A percentile compares a stretch with the other conserved stretches of the same genome.
phyloP scores from a whole-genome alignment of 2,888 invertebrate genomes.

The Scaptomyza caliginosa region DNA sequence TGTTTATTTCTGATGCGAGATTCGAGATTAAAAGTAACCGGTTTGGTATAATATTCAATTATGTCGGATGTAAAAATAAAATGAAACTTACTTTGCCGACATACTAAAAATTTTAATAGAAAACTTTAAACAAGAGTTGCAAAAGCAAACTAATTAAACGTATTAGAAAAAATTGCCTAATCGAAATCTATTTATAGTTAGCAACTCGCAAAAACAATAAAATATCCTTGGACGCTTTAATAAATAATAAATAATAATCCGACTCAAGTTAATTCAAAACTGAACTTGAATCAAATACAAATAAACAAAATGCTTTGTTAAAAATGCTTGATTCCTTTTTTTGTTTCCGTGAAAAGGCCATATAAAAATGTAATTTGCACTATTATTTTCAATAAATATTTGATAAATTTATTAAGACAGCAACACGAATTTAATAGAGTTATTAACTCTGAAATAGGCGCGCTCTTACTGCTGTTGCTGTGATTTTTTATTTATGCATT shows the following conservation, averaged over 20 bases:
- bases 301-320: slow-evolving; percentile 6
- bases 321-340: background rate
- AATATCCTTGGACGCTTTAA: background rate
- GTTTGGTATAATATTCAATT: no score
- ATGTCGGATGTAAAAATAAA: no score
- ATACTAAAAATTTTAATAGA: background rate
- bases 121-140: background rate
- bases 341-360: no score
- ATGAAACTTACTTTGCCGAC: no score
- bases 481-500: background rate
- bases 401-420: background rate
- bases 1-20: slow-evolving; percentile 4
- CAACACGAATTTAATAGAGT: background rate
- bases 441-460: slow-evolving; percentile 5
- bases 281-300: background rate
- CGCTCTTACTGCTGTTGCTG: no score
- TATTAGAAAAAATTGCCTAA: background rate
- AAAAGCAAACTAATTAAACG: background rate
- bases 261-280: slow-evolving; percentile 7
- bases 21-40: background rate
- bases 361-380: background rate
- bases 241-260: background rate
- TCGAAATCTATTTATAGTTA: background rate
- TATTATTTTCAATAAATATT: background rate
- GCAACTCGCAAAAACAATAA: background rate